Conservation (phyloP, 2,797 vertebrate genomes). For the Neosilurus mollespiculum region DNA sequence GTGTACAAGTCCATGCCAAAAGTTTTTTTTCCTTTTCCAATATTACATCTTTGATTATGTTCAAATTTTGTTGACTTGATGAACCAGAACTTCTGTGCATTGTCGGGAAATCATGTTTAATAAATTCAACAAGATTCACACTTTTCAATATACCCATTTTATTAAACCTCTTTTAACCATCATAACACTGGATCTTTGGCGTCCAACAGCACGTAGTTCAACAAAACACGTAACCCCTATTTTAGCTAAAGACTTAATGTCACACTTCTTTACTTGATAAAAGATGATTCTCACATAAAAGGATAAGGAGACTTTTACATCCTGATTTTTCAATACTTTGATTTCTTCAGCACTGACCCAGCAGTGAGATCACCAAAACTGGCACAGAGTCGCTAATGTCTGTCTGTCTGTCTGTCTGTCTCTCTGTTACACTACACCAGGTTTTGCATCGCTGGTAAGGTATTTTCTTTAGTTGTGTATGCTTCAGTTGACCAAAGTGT, state of each 20-base stretch:
- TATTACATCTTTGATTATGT: not conserved
- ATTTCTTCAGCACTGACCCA: slow-evolving; percentile 53
- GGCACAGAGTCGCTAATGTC: slow-evolving; percentile 48
- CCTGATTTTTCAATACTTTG: slow-evolving; percentile 36
- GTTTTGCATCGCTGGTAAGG: slow-evolving; percentile 24
- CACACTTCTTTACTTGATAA: slow-evolving; percentile 54
- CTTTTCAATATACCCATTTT: slow-evolving; percentile 54
- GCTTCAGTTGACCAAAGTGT: slow-evolving; percentile 27
- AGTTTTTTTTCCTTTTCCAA: not conserved
- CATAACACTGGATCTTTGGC: slow-evolving; percentile 64
- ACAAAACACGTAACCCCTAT: slow-evolving; percentile 59
- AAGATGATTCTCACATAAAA: slow-evolving; percentile 23
- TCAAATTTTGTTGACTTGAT: not conserved
- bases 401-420: slow-evolving; percentile 14
- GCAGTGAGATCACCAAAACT: slow-evolving; percentile 52
- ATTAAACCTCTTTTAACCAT: slow-evolving; percentile 55
- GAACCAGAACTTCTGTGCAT: not conserved
- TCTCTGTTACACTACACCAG: slow-evolving; percentile 20
- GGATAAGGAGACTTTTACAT: slow-evolving; percentile 33
- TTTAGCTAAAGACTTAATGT: slow-evolving; percentile 56
- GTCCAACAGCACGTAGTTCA: slow-evolving; percentile 60
- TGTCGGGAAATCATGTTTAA: not conserved
- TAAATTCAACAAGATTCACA: slow-evolving; percentile 11
- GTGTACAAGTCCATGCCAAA: not conserved
- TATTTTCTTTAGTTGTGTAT: slow-evolving; percentile 7